These are phyloP conservation scores for Entomyzon cyanotis DNA, from an alignment of 2,113 vertebrate genomes.

Conservation along the genomic window DNA sequence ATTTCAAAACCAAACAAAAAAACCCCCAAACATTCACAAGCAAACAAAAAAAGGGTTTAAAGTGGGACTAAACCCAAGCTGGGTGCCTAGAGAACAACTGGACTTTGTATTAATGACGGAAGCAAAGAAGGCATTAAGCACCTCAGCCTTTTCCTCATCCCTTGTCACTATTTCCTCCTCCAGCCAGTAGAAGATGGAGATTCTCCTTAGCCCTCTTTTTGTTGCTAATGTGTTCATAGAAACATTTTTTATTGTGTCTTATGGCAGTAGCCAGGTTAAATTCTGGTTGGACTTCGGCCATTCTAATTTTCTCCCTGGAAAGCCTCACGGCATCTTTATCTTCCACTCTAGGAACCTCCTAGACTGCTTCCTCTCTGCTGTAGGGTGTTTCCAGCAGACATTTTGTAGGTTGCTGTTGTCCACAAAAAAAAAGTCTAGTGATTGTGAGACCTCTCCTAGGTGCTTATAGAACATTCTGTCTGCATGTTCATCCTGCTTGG, in stretches of 20 bases:
- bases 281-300: not conserved
- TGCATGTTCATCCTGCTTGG: not conserved
- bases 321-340: not conserved
- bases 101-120: not conserved
- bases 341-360: not conserved
- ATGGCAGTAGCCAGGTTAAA: not conserved
- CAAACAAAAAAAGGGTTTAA: not conserved
- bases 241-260: not conserved
- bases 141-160: not conserved
- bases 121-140: not conserved
- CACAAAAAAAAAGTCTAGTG: not conserved
- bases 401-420: not conserved
- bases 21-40: accelerated
- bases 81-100: not conserved
- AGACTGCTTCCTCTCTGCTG: not conserved
- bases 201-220: not conserved
- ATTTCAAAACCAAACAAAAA: not conserved
- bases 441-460: not conserved
- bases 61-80: not conserved
- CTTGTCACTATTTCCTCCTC: not conserved
- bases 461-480: not conserved
- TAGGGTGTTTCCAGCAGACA: not conserved
- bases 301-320: not conserved
- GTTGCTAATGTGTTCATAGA: not conserved
- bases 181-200: not conserved